These are phyloP conservation scores for Vanacampus margaritifer DNA, from an alignment of 2,113 vertebrate species.

Conservation along the genomic window DNA sequence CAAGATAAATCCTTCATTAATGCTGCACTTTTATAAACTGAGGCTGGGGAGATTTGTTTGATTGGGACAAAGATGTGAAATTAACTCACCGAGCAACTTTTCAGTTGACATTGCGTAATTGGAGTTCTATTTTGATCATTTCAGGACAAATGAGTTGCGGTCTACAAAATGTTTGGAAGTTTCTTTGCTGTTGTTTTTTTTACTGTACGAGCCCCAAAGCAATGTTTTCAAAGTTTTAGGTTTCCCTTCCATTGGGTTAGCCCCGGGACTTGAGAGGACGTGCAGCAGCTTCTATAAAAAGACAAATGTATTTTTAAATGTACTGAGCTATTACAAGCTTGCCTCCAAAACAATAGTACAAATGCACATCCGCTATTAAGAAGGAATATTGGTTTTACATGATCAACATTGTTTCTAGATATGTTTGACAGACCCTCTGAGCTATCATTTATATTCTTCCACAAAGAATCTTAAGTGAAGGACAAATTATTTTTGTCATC, in stretches of 20 bases:
- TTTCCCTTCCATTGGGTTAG: background rate
- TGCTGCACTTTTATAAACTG: background rate
- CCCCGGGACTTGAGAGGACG: background rate
- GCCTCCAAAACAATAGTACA: no score
- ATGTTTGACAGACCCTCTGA: no score
- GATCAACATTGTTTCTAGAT: no score
- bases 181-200: background rate
- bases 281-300: background rate
- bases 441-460: no score
- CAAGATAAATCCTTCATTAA: background rate
- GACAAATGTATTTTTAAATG: background rate
- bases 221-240: background rate
- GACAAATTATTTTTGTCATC: no score
- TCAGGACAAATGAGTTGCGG: background rate
- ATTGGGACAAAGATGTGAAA: background rate
- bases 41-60: background rate
- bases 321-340: background rate
- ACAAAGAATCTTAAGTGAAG: no score
- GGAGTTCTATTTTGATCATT: background rate
- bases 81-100: background rate
- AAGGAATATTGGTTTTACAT: no score
- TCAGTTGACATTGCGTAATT: background rate
- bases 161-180: constrained; percentile 6
- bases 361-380: no score
- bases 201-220: background rate